Evolutionary conservation across 2,113 vertebrate genomes (phyloP).

Genomic region (Todiramphus saurophagus): DNA sequence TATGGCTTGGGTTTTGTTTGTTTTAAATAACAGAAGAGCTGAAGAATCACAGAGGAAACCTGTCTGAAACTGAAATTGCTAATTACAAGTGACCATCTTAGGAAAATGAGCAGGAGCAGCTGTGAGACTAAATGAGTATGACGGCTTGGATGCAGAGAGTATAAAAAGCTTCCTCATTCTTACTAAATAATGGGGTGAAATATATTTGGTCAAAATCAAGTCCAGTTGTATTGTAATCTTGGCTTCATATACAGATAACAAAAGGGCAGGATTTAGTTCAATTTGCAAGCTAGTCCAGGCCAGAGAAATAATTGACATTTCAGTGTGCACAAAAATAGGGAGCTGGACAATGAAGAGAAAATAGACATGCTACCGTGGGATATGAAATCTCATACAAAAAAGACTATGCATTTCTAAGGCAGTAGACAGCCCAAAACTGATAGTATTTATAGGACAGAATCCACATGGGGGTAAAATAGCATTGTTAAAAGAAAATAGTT

Average conservation of each 20-base stretch:
- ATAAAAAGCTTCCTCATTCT: neutral
- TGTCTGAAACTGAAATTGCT: neutral
- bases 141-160: neutral
- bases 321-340: neutral
- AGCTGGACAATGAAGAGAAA: neutral
- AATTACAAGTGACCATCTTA: neutral
- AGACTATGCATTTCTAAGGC: neutral
- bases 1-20: neutral
- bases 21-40: neutral
- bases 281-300: neutral
- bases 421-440: neutral
- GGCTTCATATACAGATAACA: neutral
- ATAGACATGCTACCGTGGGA: neutral
- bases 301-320: neutral
- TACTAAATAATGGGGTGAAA: neutral
- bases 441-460: neutral
- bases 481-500: neutral
- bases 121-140: neutral
- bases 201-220: neutral
- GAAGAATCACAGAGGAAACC: neutral
- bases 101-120: neutral
- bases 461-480: neutral
- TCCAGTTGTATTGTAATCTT: neutral
- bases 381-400: neutral
- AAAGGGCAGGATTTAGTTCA: neutral